Evolutionary conservation across 2,888 invertebrate genomes (phyloP).

Genomic region (Amiota communis): DNA sequence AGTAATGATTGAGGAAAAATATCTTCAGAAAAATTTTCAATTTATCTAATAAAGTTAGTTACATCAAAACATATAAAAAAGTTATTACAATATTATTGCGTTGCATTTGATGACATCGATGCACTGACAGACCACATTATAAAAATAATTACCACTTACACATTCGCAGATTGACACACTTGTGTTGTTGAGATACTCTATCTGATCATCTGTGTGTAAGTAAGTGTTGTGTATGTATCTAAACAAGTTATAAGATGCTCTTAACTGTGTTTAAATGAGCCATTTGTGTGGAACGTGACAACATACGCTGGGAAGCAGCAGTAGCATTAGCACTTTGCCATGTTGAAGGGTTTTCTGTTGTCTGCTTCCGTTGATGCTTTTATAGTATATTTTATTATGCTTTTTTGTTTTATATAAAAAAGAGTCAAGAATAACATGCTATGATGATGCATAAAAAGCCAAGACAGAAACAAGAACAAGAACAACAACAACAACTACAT

Average conservation of each 20-base stretch:
- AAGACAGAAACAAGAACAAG: not conserved
- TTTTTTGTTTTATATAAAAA: not conserved
- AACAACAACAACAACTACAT: not conserved
- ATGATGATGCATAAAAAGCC: not conserved
- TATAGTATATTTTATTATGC: not conserved
- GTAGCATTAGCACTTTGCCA: not conserved
- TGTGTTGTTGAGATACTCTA: not conserved
- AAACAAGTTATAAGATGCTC: constrained; percentile 18
- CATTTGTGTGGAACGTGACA: constrained; percentile 21
- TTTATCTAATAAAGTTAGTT: too few species aligned
- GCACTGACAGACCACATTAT: constrained; percentile 15
- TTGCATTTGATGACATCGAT: constrained; percentile 14
- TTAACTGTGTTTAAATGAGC: constrained; percentile 23
- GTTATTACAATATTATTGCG: not conserved
- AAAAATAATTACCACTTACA: constrained; percentile 26
- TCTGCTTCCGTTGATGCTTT: not conserved
- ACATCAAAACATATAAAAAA: not conserved
- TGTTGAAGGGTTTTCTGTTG: not conserved
- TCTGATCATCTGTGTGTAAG: not conserved
- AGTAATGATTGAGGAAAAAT: too few species aligned
- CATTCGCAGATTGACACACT: not conserved
- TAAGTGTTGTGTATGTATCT: constrained; percentile 7
- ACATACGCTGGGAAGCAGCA: constrained; percentile 2
- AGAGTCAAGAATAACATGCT: not conserved
- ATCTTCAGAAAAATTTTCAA: too few species aligned